Conservation (phyloP, 2,113 vertebrate genomes). For the Melanotaenia duboulayi region DNA sequence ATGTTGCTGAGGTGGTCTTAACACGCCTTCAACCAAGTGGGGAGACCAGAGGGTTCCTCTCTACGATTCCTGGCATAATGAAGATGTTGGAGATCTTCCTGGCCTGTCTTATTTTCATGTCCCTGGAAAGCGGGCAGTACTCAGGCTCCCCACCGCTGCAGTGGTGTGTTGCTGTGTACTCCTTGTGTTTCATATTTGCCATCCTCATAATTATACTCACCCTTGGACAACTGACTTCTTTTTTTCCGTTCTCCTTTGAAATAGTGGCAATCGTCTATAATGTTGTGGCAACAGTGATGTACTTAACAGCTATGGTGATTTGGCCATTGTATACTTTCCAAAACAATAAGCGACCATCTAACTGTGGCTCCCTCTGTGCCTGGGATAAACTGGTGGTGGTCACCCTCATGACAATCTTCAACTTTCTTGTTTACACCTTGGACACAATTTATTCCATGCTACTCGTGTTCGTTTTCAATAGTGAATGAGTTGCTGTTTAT, state of each 20-base stretch:
- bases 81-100: conserved; percentile 89
- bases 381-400: conserved; percentile 83
- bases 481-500: conserved; percentile 25
- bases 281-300: conserved; percentile 82
- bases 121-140: conserved; percentile 51
- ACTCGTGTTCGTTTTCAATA: conserved; percentile 78
- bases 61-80: conserved; percentile 86
- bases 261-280: conserved; percentile 81
- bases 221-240: conserved; percentile 70
- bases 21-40: conserved; percentile 77
- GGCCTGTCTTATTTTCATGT: conserved; percentile 88
- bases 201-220: conserved; percentile 84
- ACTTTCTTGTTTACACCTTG: conserved; percentile 84
- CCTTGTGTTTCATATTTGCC: conserved; percentile 88
- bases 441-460: conserved; percentile 84
- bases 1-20: conserved; percentile 81
- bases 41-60: conserved; percentile 87
- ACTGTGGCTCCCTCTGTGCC: fast-evolving
- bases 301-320: conserved; percentile 82
- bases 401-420: conserved; percentile 86
- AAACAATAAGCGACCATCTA: fast-evolving
- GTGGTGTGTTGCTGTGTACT: conserved; percentile 89
- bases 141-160: neutral
- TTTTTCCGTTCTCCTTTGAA: conserved; percentile 80
- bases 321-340: conserved; percentile 87